Evolutionary conservation across 2,888 invertebrate species (phyloP).

Genomic region (Epistrophe grossulariae): DNA sequence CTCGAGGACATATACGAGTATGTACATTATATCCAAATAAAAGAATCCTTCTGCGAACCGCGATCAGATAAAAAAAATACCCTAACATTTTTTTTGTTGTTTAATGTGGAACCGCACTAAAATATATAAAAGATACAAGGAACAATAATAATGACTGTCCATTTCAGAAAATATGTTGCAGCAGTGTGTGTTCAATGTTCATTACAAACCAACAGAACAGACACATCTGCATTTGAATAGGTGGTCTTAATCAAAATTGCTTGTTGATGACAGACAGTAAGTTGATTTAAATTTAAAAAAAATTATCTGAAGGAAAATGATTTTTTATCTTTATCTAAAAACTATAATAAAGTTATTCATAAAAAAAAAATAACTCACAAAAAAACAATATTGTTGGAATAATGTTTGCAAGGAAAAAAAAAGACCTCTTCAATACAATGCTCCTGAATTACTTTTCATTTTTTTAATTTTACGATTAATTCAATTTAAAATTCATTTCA

Average conservation of each 20-base stretch:
- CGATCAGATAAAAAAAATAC: conserved; percentile 4
- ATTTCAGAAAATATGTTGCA: neutral
- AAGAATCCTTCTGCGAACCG: neutral
- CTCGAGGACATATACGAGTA: neutral
- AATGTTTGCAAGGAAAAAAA: neutral
- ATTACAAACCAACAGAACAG: neutral
- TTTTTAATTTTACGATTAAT: conserved; percentile 6
- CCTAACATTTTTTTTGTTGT: neutral
- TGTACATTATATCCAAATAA: neutral
- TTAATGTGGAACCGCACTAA: neutral
- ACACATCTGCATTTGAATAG: conserved; percentile 13
- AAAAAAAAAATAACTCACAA: too few relatives aligned
- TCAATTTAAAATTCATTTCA: conserved; percentile 13
- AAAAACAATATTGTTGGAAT: too few relatives aligned
- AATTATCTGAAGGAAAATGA: too few relatives aligned
- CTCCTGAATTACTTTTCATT: neutral
- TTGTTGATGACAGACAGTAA: neutral
- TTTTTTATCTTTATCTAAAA: too few relatives aligned
- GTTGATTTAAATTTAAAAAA: neutral
- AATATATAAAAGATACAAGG: neutral
- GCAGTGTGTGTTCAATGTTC: neutral
- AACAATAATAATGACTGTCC: neutral
- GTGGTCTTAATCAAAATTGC: conserved; percentile 1
- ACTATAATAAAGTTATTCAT: too few relatives aligned
- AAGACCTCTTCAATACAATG: neutral